These are phyloP conservation scores for Bombus vancouverensis DNA, from an alignment of 1,140 invertebrate genomes.

Conservation along the genomic window DNA sequence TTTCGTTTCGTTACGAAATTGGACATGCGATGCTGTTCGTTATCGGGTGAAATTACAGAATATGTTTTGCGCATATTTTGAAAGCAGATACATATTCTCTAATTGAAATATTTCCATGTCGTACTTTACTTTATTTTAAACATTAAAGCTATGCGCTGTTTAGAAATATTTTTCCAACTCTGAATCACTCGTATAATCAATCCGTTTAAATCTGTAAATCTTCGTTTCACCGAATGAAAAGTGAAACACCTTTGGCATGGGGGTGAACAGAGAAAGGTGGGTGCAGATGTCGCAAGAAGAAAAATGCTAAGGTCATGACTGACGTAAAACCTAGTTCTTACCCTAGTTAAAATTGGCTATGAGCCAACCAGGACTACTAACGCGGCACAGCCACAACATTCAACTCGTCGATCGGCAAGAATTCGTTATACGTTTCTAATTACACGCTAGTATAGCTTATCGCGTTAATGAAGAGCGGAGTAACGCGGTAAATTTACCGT, in stretches of 20 bases:
- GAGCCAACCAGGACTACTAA: slow-evolving; percentile 58
- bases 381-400: slow-evolving; percentile 34
- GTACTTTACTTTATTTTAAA: not conserved
- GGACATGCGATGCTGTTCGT: not conserved
- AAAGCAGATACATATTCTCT: not conserved
- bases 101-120: not conserved
- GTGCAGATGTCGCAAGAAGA: slow-evolving; percentile 56
- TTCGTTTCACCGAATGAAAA: not conserved
- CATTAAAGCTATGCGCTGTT: no score
- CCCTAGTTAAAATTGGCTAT: slow-evolving; percentile 67
- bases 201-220: not conserved
- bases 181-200: not conserved
- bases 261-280: slow-evolving; percentile 35
- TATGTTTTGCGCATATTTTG: not conserved
- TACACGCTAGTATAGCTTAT: not conserved
- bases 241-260: not conserved
- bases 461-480: not conserved
- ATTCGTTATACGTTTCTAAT: slow-evolving; percentile 52
- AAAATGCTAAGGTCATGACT: slow-evolving; percentile 60
- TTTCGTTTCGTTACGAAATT: not conserved
- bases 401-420: slow-evolving; percentile 27
- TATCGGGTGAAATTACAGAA: not conserved
- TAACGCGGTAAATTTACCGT: not conserved
- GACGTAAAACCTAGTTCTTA: slow-evolving; percentile 63
- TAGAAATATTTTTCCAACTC: no score